Percentiles rank a stretch among this genome's conserved stretches.
Evolutionary conservation across 2,797 vertebrate genomes (phyloP).

Genomic region (Crocodylus rhombifer): DNA sequence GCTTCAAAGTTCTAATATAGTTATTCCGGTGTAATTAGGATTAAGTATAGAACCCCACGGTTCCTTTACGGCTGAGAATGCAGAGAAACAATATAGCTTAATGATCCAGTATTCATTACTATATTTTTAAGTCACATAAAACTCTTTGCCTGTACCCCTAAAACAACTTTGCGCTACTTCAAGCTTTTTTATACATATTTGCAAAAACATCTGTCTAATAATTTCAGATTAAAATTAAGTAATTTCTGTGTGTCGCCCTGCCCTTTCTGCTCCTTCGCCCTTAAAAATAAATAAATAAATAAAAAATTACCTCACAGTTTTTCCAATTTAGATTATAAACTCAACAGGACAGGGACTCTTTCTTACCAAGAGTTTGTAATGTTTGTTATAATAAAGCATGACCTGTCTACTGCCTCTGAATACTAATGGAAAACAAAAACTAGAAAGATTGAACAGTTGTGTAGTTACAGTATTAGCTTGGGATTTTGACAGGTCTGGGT

Average conservation of each 20-base stretch:
- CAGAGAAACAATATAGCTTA: neutral
- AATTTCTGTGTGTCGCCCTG: neutral
- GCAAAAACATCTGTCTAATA: neutral
- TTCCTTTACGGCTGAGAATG: no score
- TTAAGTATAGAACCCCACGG: no score
- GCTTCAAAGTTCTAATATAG: no score
- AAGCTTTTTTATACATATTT: neutral
- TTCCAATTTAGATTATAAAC: neutral
- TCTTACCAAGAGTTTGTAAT: neutral
- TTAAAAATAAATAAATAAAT: no score
- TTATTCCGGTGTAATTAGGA: no score
- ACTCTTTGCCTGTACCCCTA: neutral
- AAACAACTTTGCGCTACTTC: neutral
- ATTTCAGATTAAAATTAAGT: neutral
- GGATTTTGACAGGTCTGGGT: neutral
- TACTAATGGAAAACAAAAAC: neutral
- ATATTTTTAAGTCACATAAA: neutral
- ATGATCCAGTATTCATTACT: neutral
- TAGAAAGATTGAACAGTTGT: neutral
- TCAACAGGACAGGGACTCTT: neutral
- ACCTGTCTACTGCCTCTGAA: neutral
- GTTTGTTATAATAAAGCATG: neutral
- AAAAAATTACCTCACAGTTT: neutral
- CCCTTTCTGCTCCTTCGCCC: no score
- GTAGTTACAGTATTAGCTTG: neutral